Percentiles rank a stretch among this genome's conserved stretches.
Conservation (phyloP, 2,113 vertebrate species). For the Scomber colias region DNA sequence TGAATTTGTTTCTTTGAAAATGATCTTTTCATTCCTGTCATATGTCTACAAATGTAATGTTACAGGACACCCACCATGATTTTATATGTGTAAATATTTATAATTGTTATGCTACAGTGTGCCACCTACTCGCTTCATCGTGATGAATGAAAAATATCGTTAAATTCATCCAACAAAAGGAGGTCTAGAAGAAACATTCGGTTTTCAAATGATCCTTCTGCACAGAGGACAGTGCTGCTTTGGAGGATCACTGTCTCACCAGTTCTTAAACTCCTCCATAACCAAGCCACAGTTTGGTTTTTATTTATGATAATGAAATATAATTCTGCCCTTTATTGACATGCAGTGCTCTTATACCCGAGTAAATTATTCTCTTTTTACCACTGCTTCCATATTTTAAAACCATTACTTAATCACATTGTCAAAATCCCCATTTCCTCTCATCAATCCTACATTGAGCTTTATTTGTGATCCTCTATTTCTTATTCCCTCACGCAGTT, state of each 20-base stretch:
- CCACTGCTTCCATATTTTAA: slow-evolving; percentile 75
- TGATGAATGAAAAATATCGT: slow-evolving; percentile 18
- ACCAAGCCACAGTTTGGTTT: slow-evolving; percentile 59
- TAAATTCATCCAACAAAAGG: slow-evolving; percentile 17
- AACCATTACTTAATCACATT: slow-evolving; percentile 85
- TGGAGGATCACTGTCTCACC: slow-evolving; percentile 47
- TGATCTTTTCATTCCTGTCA: not conserved
- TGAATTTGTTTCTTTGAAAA: slow-evolving; percentile 13
- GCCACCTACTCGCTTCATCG: not conserved
- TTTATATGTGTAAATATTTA: slow-evolving; percentile 2
- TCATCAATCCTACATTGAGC: slow-evolving; percentile 78
- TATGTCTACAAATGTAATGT: not conserved
- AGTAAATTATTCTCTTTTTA: slow-evolving; percentile 74
- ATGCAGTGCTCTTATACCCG: slow-evolving; percentile 56
- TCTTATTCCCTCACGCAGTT: slow-evolving; percentile 69
- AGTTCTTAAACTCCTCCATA: slow-evolving; percentile 54
- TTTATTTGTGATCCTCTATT: slow-evolving; percentile 76
- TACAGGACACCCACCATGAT: not conserved
- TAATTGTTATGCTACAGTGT: slow-evolving; percentile 16
- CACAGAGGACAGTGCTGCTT: slow-evolving; percentile 2
- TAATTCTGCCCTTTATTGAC: slow-evolving; percentile 79
- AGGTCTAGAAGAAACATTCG: slow-evolving; percentile 1
- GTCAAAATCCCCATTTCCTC: slow-evolving; percentile 82
- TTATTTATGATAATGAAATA: slow-evolving; percentile 78
- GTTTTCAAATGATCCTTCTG: slow-evolving; percentile 6